Percentiles rank a stretch among this genome's conserved stretches.
Conservation (phyloP, 2,888 invertebrate species). For the Parnassius orleans region DNA sequence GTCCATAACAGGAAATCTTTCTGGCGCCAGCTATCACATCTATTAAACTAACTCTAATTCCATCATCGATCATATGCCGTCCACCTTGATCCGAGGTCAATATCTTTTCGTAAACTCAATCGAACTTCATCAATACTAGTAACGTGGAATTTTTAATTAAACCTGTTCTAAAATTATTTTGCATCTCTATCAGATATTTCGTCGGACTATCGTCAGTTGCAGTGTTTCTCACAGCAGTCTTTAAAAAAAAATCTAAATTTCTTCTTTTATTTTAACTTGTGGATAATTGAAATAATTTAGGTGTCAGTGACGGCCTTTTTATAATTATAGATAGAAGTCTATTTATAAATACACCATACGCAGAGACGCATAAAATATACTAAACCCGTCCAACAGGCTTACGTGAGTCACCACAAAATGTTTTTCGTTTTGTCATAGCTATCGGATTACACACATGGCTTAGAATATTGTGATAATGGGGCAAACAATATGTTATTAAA, state of each 20-base stretch:
- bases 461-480: background rate
- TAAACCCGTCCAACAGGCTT: constrained; percentile 12
- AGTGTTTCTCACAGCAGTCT: constrained; percentile 34
- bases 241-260: constrained; percentile 27
- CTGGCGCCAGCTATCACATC: constrained; percentile 51
- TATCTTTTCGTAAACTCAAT: constrained; percentile 68
- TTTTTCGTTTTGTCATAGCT: constrained; percentile 16
- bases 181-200: constrained; percentile 34
- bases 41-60: constrained; percentile 60
- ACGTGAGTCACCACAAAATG: constrained; percentile 17
- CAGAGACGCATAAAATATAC: constrained; percentile 9
- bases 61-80: constrained; percentile 71
- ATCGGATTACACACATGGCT: constrained; percentile 1
- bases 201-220: constrained; percentile 35
- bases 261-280: constrained; percentile 33
- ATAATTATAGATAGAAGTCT: constrained; percentile 5
- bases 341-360: constrained; percentile 21
- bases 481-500: no score
- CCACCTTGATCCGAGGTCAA: constrained; percentile 68
- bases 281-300: constrained; percentile 22
- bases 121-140: constrained; percentile 48
- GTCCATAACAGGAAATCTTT: constrained; percentile 9
- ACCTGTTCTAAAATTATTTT: constrained; percentile 56
- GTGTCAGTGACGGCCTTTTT: constrained; percentile 10
- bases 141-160: constrained; percentile 60